Percentiles rank a stretch among this genome's conserved stretches.
Conservation (phyloP, 2,888 invertebrate species). For the Stenoptilia bipunctidactyla region DNA sequence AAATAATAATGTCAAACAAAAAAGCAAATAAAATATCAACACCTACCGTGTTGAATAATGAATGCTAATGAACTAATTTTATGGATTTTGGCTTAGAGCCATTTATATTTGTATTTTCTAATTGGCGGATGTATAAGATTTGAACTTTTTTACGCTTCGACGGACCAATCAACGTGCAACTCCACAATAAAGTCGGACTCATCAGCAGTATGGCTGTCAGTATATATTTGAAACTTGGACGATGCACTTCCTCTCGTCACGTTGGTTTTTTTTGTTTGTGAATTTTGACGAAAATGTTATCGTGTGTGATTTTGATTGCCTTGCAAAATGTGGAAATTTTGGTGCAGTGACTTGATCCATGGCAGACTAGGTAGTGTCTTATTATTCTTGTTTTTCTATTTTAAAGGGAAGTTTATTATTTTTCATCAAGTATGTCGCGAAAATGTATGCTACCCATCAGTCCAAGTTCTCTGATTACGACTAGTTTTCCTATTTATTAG, state of each 20-base stretch:
- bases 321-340: slow-evolving; percentile 67
- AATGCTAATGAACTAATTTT: too few relatives aligned
- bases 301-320: slow-evolving; percentile 65
- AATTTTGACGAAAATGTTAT: slow-evolving; percentile 64
- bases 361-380: too few relatives aligned
- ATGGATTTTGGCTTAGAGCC: neutral
- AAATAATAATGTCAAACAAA: too few relatives aligned
- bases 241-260: slow-evolving; percentile 87
- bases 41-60: too few relatives aligned
- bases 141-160: slow-evolving; percentile 35
- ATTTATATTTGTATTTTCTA: slow-evolving; percentile 16
- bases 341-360: slow-evolving; percentile 62
- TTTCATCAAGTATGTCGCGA: too few relatives aligned
- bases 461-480: too few relatives aligned
- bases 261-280: slow-evolving; percentile 71
- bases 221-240: slow-evolving; percentile 94
- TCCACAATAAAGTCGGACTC: slow-evolving; percentile 86
- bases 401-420: too few relatives aligned
- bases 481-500: too few relatives aligned
- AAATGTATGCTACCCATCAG: too few relatives aligned
- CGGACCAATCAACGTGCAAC: slow-evolving; percentile 76
- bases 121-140: slow-evolving; percentile 39
- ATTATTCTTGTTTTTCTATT: too few relatives aligned
- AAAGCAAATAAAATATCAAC: too few relatives aligned
- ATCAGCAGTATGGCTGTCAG: slow-evolving; percentile 95